Base-by-base conservation (phyloP, 2,113 vertebrate genomes). In the Rhea americana region DNA sequence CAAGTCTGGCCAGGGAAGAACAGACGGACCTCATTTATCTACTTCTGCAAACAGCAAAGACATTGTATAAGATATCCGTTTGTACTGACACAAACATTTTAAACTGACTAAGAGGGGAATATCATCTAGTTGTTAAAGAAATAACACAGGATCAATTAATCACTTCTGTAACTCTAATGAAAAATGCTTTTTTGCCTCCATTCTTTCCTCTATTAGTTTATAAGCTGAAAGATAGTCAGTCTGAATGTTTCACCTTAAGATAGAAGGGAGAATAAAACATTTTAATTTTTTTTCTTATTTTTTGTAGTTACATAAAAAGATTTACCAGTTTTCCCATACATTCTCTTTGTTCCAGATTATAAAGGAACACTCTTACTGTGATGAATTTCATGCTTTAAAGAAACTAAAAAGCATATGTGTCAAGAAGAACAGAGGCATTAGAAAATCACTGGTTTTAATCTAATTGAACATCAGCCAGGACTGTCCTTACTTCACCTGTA, bases 401-500 rank as follows among this genome's bases (percentile, higher is more conserved):
- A 84, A 91, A 84, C 18, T 68, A 77, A 93, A 89, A 39, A 37
- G 41, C 81, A 78, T 41, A 66, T 28, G 4, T 3, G n/a, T 78
- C 93, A 91, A 75, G 93, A 70, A 81, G 32, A 89, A 37, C 58
- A 93, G 47, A 92, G 80, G 12, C 39, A 71, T 45, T 81, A 50
- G 48, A n/a, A 71, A 77, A 78, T 13, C 92, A 45, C 71, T 41
- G 89, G 4, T 30, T 95, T 93, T 86, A 83, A 83, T 62, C 50
- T 71, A 91, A 79, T 3, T 84, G 87, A 96, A 71, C 81, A 91
- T 35, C 81, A 91, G 81, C 51, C 82, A 94, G 82, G 66, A 63
- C 30, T 51, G 80, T 71, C 77, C 71, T 74, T 75, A 3, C 25
- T 21, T 65, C 68, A 90, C 3, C 37, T 30, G 41, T 13, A 63